Conservation (phyloP, 2,113 vertebrate species). For the Campylorhamphus procurvoides region DNA sequence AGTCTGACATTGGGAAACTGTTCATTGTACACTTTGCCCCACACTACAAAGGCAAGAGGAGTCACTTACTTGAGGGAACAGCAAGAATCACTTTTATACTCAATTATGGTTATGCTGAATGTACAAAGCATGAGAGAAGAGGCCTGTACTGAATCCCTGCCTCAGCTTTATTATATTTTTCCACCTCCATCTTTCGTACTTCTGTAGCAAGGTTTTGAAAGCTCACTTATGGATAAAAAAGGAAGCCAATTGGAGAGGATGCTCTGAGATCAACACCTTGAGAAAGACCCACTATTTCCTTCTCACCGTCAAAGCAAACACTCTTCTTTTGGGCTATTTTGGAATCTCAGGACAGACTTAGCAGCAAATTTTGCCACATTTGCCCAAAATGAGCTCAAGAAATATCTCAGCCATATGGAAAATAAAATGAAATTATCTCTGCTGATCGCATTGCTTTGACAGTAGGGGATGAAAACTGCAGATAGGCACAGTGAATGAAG, state of each 20-base stretch:
- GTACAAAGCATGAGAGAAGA: background rate
- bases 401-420: constrained; percentile 14
- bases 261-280: constrained; percentile 2
- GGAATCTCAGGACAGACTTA: background rate
- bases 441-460: background rate
- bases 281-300: background rate
- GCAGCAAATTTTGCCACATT: constrained; percentile 5
- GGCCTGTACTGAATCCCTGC: background rate
- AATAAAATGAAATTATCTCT: constrained; percentile 7
- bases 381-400: constrained; percentile 22
- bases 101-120: background rate
- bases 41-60: background rate
- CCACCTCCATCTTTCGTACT: background rate
- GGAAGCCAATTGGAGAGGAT: background rate
- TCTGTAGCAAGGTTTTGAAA: constrained; percentile 9
- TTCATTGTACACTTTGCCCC: background rate
- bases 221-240: background rate
- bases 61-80: background rate
- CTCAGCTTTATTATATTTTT: constrained; percentile 5
- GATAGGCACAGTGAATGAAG: background rate
- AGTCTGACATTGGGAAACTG: background rate
- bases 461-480: background rate
- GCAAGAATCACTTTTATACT: background rate
- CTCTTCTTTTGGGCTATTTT: background rate
- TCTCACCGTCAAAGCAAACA: background rate